phyloP scores from a whole-genome alignment of 2,888 invertebrate genomes.

The Thyatira batis region DNA sequence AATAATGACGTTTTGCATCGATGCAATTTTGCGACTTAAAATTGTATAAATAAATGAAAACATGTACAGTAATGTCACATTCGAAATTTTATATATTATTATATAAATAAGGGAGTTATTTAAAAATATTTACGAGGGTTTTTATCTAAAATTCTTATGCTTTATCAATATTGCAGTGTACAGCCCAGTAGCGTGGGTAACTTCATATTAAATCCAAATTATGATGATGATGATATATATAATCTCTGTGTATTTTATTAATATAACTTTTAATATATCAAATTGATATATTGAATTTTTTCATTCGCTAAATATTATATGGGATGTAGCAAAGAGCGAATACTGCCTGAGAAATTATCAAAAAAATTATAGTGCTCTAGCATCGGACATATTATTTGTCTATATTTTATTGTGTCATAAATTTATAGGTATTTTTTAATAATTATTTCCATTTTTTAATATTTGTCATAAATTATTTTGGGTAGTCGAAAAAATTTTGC shows the following conservation, averaged over 20 bases:
- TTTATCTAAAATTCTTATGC: neutral
- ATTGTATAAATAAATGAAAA: conserved; percentile 20
- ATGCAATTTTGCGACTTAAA: too few relatives aligned
- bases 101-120: neutral
- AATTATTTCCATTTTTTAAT: too few relatives aligned
- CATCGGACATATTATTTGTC: too few relatives aligned
- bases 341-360: neutral
- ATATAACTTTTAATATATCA: conserved; percentile 30
- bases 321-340: neutral
- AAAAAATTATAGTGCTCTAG: neutral
- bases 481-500: neutral
- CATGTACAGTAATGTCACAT: conserved; percentile 24
- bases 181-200: neutral
- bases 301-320: conserved; percentile 17
- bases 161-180: conserved; percentile 5
- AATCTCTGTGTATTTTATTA: conserved; percentile 9
- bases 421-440: too few relatives aligned
- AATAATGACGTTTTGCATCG: too few relatives aligned
- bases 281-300: conserved; percentile 38
- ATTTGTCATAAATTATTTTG: too few relatives aligned
- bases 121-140: conserved; percentile 8
- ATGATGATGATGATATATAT: neutral
- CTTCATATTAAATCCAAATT: conserved; percentile 3
- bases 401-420: too few relatives aligned
- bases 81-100: conserved; percentile 6